Evolutionary conservation across 2,888 invertebrate species (phyloP), one percentile per base, ranked within the genome.

Genomic region (Hydroisotoma schaefferi): DNA sequence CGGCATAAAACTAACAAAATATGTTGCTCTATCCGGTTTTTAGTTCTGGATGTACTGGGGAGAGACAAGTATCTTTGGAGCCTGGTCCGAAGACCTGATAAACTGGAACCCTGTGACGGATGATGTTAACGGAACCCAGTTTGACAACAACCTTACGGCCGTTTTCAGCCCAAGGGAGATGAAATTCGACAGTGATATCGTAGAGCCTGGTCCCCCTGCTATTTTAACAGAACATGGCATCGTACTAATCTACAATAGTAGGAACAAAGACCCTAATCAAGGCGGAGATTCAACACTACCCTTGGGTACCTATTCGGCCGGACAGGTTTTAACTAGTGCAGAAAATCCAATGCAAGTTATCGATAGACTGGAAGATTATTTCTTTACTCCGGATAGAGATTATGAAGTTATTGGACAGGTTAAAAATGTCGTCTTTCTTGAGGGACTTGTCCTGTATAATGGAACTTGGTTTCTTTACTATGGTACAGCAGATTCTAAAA

Each of bases 21-120:
- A n/a, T n/a, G n/a, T n/a, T n/a, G n/a, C n/a, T n/a, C n/a, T n/a
- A n/a, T n/a, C n/a, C n/a, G n/a, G n/a, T n/a, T n/a, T n/a, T n/a
- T n/a, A n/a, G 15, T 70, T 61, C 37, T 67, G 63, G 65, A 70
- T 70, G 70, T 65, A 65, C 47, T 70, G 52, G 51, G 70, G 70
- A 6, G 68, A 70, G 25, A 53, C 59, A 18, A 29, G 52, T 28
- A 68, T 70, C 18, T 68, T 51, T 29, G 44, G 57, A 6, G 70
- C 70, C 1, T 58, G 54, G 2, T 70, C 70, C 0, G 52, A 55
- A 1, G 67, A 70, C 37, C 44, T 70, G 0, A 54, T 68, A 25
- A 55, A 63, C 38, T 70, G 70, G 70, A 54, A 44, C 0, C 69
- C 69, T 2, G n/a, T 62, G 1, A 53, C 48, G 2, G 26, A 55